Evolutionary conservation across 2,888 invertebrate genomes (phyloP).

Genomic region (Byasa hedistus): DNA sequence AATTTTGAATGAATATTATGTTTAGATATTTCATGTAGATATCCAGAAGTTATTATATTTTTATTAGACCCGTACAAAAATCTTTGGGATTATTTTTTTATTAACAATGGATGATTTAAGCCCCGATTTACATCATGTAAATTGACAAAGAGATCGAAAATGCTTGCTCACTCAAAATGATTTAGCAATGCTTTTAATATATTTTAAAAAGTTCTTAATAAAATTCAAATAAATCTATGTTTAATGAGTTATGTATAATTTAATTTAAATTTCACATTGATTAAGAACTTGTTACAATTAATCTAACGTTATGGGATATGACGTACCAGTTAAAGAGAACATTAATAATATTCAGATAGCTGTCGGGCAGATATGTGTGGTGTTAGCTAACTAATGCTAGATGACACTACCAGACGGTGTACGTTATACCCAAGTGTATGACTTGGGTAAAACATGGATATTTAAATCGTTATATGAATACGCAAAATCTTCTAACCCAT

Average conservation of each 20-base stretch:
- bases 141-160: too few species aligned
- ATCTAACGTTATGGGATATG: background rate
- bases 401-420: background rate
- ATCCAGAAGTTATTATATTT: too few species aligned
- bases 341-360: background rate
- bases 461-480: background rate
- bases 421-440: background rate
- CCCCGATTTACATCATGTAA: too few species aligned
- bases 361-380: background rate
- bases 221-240: background rate
- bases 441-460: background rate
- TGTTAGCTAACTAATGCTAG: background rate
- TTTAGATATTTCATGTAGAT: too few species aligned
- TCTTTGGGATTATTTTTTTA: too few species aligned
- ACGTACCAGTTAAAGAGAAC: background rate
- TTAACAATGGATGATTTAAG: too few species aligned
- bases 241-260: background rate
- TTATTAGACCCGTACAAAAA: too few species aligned
- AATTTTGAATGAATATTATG: too few species aligned
- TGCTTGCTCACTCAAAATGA: too few species aligned
- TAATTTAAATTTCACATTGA: background rate
- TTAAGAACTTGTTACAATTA: background rate
- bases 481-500: too few species aligned
- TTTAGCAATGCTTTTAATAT: too few species aligned
- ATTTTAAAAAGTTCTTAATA: too few species aligned